phyloP scores from a whole-genome alignment of 64 coral and sea anemone genomes.

The Anthopleura sola region DNA sequence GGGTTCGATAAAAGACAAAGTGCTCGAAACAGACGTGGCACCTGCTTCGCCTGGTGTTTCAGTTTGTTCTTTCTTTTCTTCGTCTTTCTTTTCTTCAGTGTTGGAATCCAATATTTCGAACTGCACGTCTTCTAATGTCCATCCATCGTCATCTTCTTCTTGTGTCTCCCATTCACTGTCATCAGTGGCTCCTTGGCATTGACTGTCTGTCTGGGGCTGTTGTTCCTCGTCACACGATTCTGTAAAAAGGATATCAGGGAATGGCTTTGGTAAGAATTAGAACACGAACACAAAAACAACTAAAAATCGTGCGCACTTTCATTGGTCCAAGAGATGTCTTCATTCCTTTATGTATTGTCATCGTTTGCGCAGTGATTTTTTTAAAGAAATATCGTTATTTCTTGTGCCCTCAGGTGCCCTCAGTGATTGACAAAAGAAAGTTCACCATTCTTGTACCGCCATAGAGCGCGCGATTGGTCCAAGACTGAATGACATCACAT shows the following conservation, averaged over 20 bases:
- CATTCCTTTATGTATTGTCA: too few species aligned
- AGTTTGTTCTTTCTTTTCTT: constrained; percentile 4
- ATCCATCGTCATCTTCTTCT: constrained; percentile 38
- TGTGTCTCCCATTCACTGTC: constrained; percentile 32
- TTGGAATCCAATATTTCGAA: constrained; percentile 50
- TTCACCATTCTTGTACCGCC: too few species aligned
- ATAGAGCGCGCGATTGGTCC: too few species aligned
- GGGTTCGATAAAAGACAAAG: constrained; percentile 34
- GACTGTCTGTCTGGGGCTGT: constrained; percentile 1
- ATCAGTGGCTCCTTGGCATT: neutral
- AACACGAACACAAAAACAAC: neutral
- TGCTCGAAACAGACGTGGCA: neutral
- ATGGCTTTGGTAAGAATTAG: neutral
- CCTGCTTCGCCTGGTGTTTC: neutral
- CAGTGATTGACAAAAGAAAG: too few species aligned
- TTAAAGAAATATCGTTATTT: too few species aligned
- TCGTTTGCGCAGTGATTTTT: too few species aligned
- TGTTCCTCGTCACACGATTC: neutral
- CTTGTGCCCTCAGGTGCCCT: too few species aligned
- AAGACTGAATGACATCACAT: too few species aligned
- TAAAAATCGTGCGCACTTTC: neutral
- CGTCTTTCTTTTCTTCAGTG: constrained; percentile 23
- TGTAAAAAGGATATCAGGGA: neutral
- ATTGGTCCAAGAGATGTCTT: neutral
- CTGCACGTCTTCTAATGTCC: constrained; percentile 52